These are phyloP conservation scores for Perccottus glenii DNA, from an alignment of 2,113 vertebrate genomes.

Conservation along the genomic window DNA sequence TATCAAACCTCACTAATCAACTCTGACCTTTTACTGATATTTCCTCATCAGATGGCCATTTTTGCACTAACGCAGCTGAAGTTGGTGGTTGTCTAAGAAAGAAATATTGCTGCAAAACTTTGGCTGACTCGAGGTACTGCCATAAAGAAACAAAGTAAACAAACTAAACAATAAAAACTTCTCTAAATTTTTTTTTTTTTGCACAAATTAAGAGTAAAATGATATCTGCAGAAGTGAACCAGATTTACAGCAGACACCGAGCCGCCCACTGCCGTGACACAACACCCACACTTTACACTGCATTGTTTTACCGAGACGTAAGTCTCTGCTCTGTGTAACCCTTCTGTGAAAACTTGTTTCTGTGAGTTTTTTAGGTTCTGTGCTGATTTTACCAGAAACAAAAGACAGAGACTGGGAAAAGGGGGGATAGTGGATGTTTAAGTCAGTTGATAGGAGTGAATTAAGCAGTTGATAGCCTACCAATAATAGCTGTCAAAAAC, in stretches of 20 bases:
- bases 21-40: background rate
- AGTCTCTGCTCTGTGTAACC: background rate
- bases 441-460: too few relatives aligned
- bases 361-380: too few relatives aligned
- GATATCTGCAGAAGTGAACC: background rate
- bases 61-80: background rate
- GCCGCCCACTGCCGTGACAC: constrained; percentile 29
- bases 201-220: background rate
- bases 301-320: background rate
- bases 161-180: constrained; percentile 8
- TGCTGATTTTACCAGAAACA: too few relatives aligned
- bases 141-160: background rate
- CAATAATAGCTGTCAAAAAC: too few relatives aligned
- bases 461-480: too few relatives aligned
- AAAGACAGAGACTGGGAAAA: too few relatives aligned
- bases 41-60: background rate
- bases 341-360: background rate
- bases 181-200: background rate
- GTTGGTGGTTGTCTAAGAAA: background rate
- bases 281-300: constrained; percentile 4
- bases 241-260: constrained; percentile 14
- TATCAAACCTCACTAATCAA: background rate
- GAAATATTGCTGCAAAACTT: background rate
- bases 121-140: background rate
- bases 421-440: too few relatives aligned